Conservation (phyloP, 2,888 invertebrate species). For the Bhutanitis thaidina region DNA sequence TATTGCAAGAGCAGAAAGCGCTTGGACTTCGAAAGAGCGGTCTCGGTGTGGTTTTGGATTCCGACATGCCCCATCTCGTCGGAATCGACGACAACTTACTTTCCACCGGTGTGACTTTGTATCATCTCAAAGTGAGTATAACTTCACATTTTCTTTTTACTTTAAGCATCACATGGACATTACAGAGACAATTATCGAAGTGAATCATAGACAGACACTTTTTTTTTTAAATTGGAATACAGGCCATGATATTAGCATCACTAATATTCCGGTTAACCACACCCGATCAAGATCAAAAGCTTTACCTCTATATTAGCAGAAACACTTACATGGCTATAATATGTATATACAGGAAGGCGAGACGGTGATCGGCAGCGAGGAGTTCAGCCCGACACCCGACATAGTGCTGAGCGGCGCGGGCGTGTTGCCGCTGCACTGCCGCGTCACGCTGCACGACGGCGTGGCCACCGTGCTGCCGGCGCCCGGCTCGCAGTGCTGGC, state of each 20-base stretch:
- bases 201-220: no score
- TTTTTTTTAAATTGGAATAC: no score
- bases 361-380: constrained; percentile 90
- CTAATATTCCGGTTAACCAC: no score
- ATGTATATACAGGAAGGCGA: constrained; percentile 89
- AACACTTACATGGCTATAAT: no score
- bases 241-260: no score
- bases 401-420: constrained; percentile 89
- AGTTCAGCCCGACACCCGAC: constrained; percentile 84
- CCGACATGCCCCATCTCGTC: constrained; percentile 94
- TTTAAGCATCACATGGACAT: no score
- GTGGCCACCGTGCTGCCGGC: constrained; percentile 87
- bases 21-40: constrained; percentile 92
- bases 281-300: no score
- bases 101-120: constrained; percentile 94
- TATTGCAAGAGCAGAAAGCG: constrained; percentile 92
- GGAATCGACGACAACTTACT: constrained; percentile 94
- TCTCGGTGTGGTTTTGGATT: constrained; percentile 92
- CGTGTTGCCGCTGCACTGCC: constrained; percentile 89
- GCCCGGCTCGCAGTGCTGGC: constrained; percentile 88
- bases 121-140: constrained; percentile 87
- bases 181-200: no score
- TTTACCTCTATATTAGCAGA: no score
- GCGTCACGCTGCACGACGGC: constrained; percentile 84
- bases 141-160: no score